These are phyloP conservation scores for Caenorhabditis brenneri DNA, from an alignment of 1,140 invertebrate species.

Conservation along the genomic window DNA sequence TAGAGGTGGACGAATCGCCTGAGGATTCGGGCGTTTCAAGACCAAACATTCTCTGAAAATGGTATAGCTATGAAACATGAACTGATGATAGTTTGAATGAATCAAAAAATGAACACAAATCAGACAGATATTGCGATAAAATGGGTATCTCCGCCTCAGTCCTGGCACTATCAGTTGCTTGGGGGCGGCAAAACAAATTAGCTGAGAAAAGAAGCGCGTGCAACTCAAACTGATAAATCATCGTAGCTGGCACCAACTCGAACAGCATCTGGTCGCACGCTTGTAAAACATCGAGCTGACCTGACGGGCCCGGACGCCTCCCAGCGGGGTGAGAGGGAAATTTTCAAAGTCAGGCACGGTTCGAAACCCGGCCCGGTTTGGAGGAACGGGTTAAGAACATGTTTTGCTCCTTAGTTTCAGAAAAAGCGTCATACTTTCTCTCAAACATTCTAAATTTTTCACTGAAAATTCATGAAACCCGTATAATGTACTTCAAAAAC, in stretches of 20 bases:
- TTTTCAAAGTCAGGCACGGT: no score
- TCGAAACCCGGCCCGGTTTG: no score
- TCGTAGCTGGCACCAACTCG: conserved; percentile 32
- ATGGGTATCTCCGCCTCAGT: conserved; percentile 29
- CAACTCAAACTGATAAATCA: conserved; percentile 26
- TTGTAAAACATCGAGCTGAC: not conserved
- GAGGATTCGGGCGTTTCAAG: conserved; percentile 47
- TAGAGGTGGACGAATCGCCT: conserved; percentile 45
- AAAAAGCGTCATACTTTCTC: no score
- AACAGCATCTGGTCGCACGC: not conserved
- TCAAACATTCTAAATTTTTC: no score
- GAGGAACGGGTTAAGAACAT: no score
- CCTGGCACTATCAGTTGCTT: conserved; percentile 28
- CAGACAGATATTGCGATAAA: conserved; percentile 10
- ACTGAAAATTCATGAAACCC: no score
- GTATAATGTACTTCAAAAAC: no score
- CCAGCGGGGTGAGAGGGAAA: no score
- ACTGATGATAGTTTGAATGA: no score
- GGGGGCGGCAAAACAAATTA: conserved; percentile 23
- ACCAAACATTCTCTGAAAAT: conserved; percentile 39
- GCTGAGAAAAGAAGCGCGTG: conserved; percentile 27
- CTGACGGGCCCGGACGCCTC: no score
- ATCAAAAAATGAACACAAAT: not conserved
- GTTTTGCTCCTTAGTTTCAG: no score
- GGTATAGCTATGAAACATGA: not conserved